Evolutionary conservation across 2,888 invertebrate genomes (phyloP).

Genomic region (Thelaira solivaga): DNA sequence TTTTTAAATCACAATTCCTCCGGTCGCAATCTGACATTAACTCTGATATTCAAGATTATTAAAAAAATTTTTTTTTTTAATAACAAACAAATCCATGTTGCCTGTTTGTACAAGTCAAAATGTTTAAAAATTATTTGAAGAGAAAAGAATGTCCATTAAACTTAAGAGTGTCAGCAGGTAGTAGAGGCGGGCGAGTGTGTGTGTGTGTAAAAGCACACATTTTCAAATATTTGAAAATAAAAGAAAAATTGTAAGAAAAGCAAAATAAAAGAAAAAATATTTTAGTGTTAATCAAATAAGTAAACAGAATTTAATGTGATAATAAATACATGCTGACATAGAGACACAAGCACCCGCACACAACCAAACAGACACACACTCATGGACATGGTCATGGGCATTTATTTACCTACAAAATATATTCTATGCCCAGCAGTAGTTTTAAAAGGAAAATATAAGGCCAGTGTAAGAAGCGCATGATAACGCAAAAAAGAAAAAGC

Average conservation of each 20-base stretch:
- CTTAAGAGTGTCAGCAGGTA: conserved; percentile 28
- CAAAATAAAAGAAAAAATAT: conserved; percentile 33
- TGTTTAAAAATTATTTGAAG: too few species aligned
- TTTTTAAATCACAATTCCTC: too few species aligned
- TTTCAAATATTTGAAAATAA: conserved; percentile 33
- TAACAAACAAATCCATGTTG: too few species aligned
- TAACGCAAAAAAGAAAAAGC: too few species aligned
- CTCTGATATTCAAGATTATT: too few species aligned
- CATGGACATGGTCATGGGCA: not conserved
- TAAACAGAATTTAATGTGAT: conserved; percentile 59
- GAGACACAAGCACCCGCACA: not conserved
- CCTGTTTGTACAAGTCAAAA: too few species aligned
- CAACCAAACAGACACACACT: not conserved
- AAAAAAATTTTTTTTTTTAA: too few species aligned
- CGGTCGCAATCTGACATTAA: too few species aligned
- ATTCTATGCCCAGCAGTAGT: not conserved
- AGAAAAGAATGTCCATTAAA: conserved; percentile 7
- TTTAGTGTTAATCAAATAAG: conserved; percentile 61
- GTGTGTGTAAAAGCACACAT: not conserved
- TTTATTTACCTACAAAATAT: conserved; percentile 4
- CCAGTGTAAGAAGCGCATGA: too few species aligned
- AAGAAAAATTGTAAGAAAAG: not conserved
- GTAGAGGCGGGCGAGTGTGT: too few species aligned
- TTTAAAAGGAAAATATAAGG: too few species aligned
- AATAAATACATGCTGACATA: conserved; percentile 30